Evolutionary conservation across 1,140 invertebrate species (phyloP), one percentile per base, ranked within the genome.

Genomic region (Calycopis cecrops): DNA sequence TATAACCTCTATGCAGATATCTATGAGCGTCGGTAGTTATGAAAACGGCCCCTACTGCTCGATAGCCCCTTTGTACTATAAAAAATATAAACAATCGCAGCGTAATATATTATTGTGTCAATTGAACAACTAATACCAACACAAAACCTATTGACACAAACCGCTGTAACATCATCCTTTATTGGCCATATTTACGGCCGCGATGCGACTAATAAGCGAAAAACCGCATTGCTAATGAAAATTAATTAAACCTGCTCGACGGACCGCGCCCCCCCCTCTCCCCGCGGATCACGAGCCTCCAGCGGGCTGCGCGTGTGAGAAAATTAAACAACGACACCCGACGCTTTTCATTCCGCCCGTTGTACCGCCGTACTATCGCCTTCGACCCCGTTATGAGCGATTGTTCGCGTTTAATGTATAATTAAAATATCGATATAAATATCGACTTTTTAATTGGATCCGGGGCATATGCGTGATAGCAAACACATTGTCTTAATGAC

Each of bases 251-350:
- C 56, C 49, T 48, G 38, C 50, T 59, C 57, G 37, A 38, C 52
- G 56, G 40, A 48, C 52, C 37, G 40, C 44, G 48, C 62, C 48
- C n/a, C n/a, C n/a, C n/a, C n/a, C n/a, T n/a, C n/a, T n/a, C n/a
- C 60, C 51, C 56, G 59, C 48, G 51, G 44, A 50, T 57, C 37
- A 47, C 18, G 57, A 28, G 12, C 12, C 44, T 21, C 21, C 54
- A 17, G 47, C 40, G 14, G 6, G 28, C 57, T 53, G 65, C 69
- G 64, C 56, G 57, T 65, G 66, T 71, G 69, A 65, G 71, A 71
- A 73, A 66, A 72, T 71, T 66, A 73, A 70, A 67, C 66, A 69
- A 60, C 55, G 60, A 59, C 63, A 55, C 42, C 40, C 44, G 50
- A 48, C 35, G 54, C 65, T 70, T 70, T 71, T 68, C 67, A 69